Evolutionary conservation across 2,113 vertebrate species (phyloP).

Genomic region (Saimiri boliviensis): DNA sequence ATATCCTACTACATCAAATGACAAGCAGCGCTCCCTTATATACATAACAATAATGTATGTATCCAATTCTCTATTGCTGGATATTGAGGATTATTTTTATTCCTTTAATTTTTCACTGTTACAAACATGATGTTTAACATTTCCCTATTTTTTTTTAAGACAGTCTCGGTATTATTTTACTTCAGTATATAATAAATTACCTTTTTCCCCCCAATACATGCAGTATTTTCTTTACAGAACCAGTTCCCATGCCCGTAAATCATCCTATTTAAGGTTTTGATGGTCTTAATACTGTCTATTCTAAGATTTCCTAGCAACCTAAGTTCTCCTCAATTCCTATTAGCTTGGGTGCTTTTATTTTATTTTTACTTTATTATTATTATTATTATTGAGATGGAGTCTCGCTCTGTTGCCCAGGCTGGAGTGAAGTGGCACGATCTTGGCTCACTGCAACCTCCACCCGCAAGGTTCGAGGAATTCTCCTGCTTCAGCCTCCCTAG

Average conservation of each 20-base stretch:
- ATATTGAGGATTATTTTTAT: constrained; percentile 30
- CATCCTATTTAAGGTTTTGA: neutral
- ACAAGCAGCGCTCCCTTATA: neutral
- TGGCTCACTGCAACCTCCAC: too few relatives aligned
- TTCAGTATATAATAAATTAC: neutral
- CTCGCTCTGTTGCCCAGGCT: too few relatives aligned
- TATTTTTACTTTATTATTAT: too few relatives aligned
- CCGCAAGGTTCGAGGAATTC: too few relatives aligned
- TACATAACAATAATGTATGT: neutral
- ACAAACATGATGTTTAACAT: constrained; percentile 4
- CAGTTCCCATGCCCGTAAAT: neutral
- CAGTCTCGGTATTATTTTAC: neutral
- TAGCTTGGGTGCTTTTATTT: neutral
- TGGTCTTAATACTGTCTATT: neutral
- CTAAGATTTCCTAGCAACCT: neutral
- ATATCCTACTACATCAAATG: neutral
- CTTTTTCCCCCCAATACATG: neutral
- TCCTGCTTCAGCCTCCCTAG: too few relatives aligned
- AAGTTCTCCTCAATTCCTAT: neutral
- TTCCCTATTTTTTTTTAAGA: neutral
- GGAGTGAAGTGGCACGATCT: too few relatives aligned
- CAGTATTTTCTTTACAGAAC: constrained; percentile 13
- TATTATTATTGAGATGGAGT: too few relatives aligned
- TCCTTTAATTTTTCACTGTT: constrained; percentile 28
- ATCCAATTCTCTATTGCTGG: neutral